phyloP scores from a whole-genome alignment of 2,797 vertebrate species.

The Myotis vivesi region DNA sequence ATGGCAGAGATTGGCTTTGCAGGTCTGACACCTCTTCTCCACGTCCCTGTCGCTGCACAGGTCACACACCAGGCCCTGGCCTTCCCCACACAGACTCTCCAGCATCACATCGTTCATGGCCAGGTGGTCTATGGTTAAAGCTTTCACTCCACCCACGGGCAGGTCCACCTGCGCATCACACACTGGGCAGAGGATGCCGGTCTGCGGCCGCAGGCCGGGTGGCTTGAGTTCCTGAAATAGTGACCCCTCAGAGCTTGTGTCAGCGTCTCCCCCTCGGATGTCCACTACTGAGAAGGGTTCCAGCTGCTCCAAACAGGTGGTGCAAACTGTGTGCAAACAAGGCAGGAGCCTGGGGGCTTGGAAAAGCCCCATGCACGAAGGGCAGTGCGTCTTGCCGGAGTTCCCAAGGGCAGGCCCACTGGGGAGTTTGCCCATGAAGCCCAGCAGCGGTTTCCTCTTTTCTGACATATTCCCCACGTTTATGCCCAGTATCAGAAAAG shows the following conservation, averaged over 20 bases:
- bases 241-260: slow-evolving; percentile 69
- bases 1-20: slow-evolving; percentile 90
- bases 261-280: slow-evolving; percentile 54
- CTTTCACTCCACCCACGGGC: slow-evolving; percentile 87
- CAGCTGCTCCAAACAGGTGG: slow-evolving; percentile 87
- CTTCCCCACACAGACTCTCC: slow-evolving; percentile 84
- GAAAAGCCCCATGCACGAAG: slow-evolving; percentile 86
- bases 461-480: slow-evolving; percentile 66
- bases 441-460: slow-evolving; percentile 38
- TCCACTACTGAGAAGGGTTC: slow-evolving; percentile 84
- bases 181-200: slow-evolving; percentile 89
- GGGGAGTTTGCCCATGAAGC: slow-evolving; percentile 20
- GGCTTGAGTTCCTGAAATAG: slow-evolving; percentile 54
- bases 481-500: slow-evolving; percentile 17
- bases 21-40: slow-evolving; percentile 90
- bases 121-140: slow-evolving; percentile 89
- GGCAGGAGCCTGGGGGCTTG: slow-evolving; percentile 89
- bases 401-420: background rate
- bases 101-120: slow-evolving; percentile 90
- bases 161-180: slow-evolving; percentile 92
- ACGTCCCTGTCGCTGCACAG: slow-evolving; percentile 91
- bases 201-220: slow-evolving; percentile 11
- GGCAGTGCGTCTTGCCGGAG: slow-evolving; percentile 84
- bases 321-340: slow-evolving; percentile 93
- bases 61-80: slow-evolving; percentile 87